Percentiles rank a stretch among this genome's conserved stretches.
phyloP scores from a whole-genome alignment of 2,797 vertebrate species.

The Clarias laeviceps region DNA sequence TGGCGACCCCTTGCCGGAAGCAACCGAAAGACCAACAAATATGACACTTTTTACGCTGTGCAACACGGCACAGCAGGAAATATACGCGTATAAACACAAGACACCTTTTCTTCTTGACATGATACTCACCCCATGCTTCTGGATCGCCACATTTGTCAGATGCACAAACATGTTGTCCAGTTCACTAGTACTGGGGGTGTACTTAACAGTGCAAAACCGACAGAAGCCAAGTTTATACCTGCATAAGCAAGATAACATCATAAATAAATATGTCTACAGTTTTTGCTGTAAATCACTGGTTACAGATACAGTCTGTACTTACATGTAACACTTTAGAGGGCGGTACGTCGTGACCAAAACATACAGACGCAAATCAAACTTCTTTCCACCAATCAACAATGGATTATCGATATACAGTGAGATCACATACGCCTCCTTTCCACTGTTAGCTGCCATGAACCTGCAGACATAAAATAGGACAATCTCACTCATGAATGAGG shows the following conservation, averaged over 20 bases:
- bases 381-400: constrained; percentile 93
- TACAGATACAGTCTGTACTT: constrained; percentile 60
- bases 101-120: not conserved
- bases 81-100: not conserved
- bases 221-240: constrained; percentile 99
- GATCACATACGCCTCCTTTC: constrained; percentile 97
- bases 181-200: constrained; percentile 95
- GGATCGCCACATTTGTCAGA: constrained; percentile 97
- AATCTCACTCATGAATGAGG: not conserved
- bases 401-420: constrained; percentile 97
- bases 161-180: constrained; percentile 99
- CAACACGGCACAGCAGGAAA: not conserved
- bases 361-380: constrained; percentile 95
- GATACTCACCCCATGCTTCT: constrained; percentile 91
- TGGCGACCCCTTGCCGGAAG: too few relatives aligned
- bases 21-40: too few relatives aligned
- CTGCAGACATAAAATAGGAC: constrained; percentile 63
- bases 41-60: too few relatives aligned
- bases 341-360: constrained; percentile 95
- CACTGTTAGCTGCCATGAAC: constrained; percentile 86
- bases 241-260: constrained; percentile 5
- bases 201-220: constrained; percentile 97
- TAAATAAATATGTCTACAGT: not conserved
- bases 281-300: not conserved
- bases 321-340: constrained; percentile 97